These are phyloP conservation scores for Tinamus major DNA, from an alignment of 2,797 vertebrate species.

Conservation along the genomic window DNA sequence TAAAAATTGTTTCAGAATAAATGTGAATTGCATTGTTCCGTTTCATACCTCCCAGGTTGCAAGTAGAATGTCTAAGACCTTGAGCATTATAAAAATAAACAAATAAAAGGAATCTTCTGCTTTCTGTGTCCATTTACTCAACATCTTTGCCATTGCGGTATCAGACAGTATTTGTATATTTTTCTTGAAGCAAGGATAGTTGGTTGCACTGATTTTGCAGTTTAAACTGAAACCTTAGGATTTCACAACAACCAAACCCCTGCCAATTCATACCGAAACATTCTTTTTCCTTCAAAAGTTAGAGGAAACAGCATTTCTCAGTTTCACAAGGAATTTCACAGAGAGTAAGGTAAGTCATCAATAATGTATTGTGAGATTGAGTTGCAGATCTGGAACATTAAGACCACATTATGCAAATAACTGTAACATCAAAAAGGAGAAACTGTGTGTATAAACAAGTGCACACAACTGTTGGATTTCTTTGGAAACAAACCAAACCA, in stretches of 20 bases:
- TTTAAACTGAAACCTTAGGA: neutral
- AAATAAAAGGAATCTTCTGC: neutral
- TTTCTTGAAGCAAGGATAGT: neutral
- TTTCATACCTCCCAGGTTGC: neutral
- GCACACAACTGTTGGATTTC: neutral
- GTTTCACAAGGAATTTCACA: neutral
- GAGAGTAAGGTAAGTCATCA: neutral
- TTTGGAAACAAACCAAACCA: neutral
- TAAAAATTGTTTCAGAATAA: conserved; percentile 18
- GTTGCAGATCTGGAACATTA: neutral
- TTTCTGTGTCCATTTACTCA: neutral
- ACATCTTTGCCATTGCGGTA: neutral
- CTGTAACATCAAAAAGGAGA: neutral
- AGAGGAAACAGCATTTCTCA: neutral
- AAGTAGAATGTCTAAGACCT: neutral
- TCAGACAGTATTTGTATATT: rapidly evolving
- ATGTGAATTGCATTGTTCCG: neutral
- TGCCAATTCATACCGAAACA: neutral
- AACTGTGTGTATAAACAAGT: neutral
- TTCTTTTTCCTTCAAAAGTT: neutral
- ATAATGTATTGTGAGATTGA: neutral
- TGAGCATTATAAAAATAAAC: neutral
- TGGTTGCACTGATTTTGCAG: neutral
- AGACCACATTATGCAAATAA: neutral
- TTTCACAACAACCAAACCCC: neutral